Base-by-base conservation (phyloP, 2,888 invertebrate species). In the Petrolisthes manimaculis region DNA sequence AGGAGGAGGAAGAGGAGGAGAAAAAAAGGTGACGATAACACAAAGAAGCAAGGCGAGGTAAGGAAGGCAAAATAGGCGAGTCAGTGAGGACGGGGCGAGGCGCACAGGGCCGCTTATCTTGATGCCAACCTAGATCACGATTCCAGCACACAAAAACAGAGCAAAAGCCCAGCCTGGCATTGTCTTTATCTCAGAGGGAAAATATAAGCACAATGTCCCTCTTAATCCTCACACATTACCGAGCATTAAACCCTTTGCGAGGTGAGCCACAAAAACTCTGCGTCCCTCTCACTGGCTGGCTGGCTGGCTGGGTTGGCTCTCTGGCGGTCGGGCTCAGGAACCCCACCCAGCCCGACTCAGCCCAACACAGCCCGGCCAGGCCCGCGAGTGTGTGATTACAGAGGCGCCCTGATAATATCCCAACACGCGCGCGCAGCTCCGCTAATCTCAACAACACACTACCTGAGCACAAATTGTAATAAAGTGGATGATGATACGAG, bases 181-280 rank as follows among this genome's bases (percentile, higher is more conserved):
- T 71, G n/a, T 71, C 71, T n/a, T 71, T 71, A 71, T 71, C 71
- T n/a, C n/a, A 12, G 71, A n/a, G 71, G 71, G 71, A n/a, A 71
- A 71, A n/a, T 71, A 71, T 21, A n/a, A n/a, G 71, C 71, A 71
- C 71, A 71, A 71, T 71, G 71, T 71, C 71, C 71, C 71, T 71
- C 71, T 71, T 71, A n/a, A 71, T 12, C 71, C 71, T 71, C 71
- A 71, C 71, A 71, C 71, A n/a, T 71, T 71, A 71, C 71, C 71
- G 71, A 71, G 21, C 71, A 71, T 71, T 71, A 71, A 71, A 71
- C 14, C 71, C 71, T n/a, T 71, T 6, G n/a, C 14, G 71, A 71
- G 71, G n/a, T 61, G 61, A 18, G 61, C 12, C 61, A 61, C 61
- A 61, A 61, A 61, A 61, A 61, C 18, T 61, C 9, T 61, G 12